Conservation (phyloP, 2,113 vertebrate genomes). For the Anhinga anhinga region DNA sequence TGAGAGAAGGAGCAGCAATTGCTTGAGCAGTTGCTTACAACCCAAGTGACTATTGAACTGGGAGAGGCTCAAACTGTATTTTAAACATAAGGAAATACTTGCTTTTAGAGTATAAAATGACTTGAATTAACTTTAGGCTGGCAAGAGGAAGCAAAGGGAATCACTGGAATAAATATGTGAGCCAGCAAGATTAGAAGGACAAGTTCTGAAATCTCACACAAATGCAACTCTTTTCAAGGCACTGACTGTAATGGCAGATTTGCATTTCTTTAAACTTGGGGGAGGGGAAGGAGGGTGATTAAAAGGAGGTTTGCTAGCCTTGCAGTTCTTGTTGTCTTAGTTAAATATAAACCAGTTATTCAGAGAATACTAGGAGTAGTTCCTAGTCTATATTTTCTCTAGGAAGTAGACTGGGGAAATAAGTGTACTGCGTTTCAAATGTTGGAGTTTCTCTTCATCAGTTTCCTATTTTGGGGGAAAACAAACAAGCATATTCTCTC, state of each 20-base stretch:
- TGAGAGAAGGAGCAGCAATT: constrained; percentile 1
- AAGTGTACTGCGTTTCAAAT: background rate
- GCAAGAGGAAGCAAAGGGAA: constrained; percentile 12
- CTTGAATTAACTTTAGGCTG: constrained; percentile 30
- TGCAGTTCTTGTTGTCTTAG: background rate
- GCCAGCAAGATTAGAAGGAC: background rate
- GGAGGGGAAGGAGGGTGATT: background rate
- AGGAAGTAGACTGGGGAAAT: background rate
- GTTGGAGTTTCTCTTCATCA: background rate
- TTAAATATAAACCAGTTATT: background rate
- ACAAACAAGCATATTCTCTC: background rate
- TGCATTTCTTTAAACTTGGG: background rate
- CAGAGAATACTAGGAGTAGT: background rate
- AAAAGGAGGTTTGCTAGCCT: background rate
- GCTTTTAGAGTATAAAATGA: background rate
- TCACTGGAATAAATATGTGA: background rate
- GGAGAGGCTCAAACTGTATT: constrained; percentile 28
- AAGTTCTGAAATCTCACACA: background rate
- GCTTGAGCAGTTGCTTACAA: background rate
- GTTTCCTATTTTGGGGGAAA: background rate
- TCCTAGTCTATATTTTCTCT: background rate
- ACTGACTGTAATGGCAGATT: background rate
- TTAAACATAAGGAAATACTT: background rate
- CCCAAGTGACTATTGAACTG: background rate
- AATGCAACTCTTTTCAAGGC: background rate